phyloP scores from a whole-genome alignment of 1,140 invertebrate genomes.

The Drosophila melanica region DNA sequence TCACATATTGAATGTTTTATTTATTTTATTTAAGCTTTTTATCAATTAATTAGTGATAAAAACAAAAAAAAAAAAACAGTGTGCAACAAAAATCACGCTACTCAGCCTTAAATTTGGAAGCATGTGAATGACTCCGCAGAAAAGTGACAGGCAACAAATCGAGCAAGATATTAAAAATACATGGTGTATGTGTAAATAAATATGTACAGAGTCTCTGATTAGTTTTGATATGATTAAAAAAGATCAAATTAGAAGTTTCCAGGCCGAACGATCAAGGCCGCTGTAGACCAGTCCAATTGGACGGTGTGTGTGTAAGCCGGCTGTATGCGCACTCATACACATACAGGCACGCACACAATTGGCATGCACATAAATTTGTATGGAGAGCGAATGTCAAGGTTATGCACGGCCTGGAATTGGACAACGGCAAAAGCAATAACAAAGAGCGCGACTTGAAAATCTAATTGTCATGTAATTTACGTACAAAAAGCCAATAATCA shows the following conservation, averaged over 20 bases:
- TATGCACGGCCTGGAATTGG: constrained; percentile 24
- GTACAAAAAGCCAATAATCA: constrained; percentile 25
- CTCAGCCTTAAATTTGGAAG: constrained; percentile 8
- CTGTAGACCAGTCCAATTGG: constrained; percentile 20
- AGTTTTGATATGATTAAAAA: constrained; percentile 27
- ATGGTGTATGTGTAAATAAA: background rate
- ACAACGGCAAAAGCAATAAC: constrained; percentile 4
- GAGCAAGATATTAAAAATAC: constrained; percentile 5
- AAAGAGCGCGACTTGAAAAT: constrained; percentile 25
- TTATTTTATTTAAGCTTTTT: constrained; percentile 16
- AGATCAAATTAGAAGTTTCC: constrained; percentile 42
- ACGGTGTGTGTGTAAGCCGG: constrained; percentile 11
- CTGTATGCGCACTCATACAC: constrained; percentile 8
- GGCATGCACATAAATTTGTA: constrained; percentile 46
- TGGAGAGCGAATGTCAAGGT: constrained; percentile 53
- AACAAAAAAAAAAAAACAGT: background rate
- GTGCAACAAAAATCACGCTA: background rate
- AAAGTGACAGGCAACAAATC: constrained; percentile 23
- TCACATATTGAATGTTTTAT: constrained; percentile 27
- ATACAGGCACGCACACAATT: constrained; percentile 1
- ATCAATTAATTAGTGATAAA: constrained; percentile 28
- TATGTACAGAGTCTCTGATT: background rate
- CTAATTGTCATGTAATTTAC: constrained; percentile 46
- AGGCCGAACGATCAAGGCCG: constrained; percentile 32
- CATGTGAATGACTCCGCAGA: constrained; percentile 40